phyloP scores from a whole-genome alignment of 92 coral and sea anemone genomes.

The Micromussa lordhowensis region DNA sequence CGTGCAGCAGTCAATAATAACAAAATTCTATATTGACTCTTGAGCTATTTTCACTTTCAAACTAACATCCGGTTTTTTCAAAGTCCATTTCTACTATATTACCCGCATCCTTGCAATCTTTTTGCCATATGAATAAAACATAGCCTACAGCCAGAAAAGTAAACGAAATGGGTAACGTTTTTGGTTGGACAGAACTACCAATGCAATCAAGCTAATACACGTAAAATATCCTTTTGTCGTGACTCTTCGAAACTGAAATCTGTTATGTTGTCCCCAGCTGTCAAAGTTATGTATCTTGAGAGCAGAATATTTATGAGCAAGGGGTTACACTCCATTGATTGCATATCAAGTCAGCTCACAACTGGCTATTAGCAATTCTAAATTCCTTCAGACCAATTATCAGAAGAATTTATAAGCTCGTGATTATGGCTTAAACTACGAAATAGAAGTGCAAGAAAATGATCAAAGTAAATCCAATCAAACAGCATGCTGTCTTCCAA shows the following conservation, averaged over 20 bases:
- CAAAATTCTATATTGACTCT: neutral
- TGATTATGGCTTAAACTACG: neutral
- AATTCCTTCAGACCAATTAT: neutral
- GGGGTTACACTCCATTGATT: neutral
- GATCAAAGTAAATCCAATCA: neutral
- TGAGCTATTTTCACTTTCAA: neutral
- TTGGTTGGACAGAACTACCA: too few relatives aligned
- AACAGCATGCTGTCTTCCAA: neutral
- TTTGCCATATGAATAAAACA: neutral
- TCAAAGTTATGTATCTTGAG: neutral
- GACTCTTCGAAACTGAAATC: neutral
- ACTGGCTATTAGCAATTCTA: conserved; percentile 14
- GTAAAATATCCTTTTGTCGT: neutral
- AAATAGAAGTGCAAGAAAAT: neutral
- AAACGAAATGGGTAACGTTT: neutral
- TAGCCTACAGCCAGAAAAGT: neutral
- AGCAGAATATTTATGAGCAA: neutral
- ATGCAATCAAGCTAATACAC: neutral
- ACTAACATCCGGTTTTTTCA: neutral
- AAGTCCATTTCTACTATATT: neutral
- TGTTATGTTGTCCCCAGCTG: neutral
- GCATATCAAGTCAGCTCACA: neutral
- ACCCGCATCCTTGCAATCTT: neutral
- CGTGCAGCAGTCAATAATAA: neutral
- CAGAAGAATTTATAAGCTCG: neutral